Conservation (phyloP, 1,140 invertebrate species). For the Drosophila erecta region DNA sequence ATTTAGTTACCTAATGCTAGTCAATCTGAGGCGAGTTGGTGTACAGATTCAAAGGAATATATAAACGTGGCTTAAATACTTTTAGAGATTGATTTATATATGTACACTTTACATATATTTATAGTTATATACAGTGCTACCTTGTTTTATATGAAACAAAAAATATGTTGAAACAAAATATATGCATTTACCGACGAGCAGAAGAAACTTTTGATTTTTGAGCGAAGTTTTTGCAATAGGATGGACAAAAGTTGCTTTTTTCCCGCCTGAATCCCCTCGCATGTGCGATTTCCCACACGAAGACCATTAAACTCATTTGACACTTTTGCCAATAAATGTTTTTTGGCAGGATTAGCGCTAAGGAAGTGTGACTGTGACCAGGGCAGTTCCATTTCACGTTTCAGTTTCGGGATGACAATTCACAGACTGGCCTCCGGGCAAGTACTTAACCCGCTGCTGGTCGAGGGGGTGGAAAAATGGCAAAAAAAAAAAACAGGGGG, state of each 20-base stretch:
- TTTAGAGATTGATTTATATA: too few species aligned
- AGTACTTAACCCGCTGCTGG: constrained; percentile 36
- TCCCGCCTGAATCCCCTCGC: background rate
- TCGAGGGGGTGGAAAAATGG: constrained; percentile 28
- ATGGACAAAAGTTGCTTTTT: background rate
- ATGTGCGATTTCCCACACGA: constrained; percentile 28
- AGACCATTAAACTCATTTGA: constrained; percentile 4
- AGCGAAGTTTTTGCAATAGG: too few species aligned
- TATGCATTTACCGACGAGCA: too few species aligned
- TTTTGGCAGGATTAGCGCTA: constrained; percentile 17
- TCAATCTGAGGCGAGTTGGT: too few species aligned
- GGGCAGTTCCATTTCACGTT: background rate
- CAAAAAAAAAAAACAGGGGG: background rate
- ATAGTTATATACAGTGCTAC: too few species aligned
- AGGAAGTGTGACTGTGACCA: constrained; percentile 47
- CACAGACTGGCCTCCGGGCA: constrained; percentile 17
- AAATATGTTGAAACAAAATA: too few species aligned
- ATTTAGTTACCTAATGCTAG: too few species aligned
- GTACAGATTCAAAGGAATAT: too few species aligned
- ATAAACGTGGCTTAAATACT: too few species aligned
- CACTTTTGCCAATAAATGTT: constrained; percentile 25
- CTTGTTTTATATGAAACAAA: too few species aligned
- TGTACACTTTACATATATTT: too few species aligned
- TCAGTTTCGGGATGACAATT: constrained; percentile 13
- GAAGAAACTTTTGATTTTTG: too few species aligned